phyloP scores from a whole-genome alignment of 2,888 invertebrate species.

The Athalia circularis region DNA sequence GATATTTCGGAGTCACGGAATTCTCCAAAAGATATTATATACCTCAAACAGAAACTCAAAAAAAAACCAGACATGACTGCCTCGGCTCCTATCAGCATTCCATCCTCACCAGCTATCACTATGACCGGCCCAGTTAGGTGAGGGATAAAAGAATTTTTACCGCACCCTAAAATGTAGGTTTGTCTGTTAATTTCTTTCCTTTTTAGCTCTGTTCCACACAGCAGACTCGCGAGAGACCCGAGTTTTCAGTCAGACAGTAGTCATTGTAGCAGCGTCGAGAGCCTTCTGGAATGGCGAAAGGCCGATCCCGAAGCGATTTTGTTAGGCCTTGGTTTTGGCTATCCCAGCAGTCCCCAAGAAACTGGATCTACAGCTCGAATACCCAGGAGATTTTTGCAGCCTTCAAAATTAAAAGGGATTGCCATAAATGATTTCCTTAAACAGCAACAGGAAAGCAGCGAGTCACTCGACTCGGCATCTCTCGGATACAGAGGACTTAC shows the following conservation, averaged over 20 bases:
- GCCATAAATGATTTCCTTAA: conserved; percentile 85
- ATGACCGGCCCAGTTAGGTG: conserved; percentile 63
- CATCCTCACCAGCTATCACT: conserved; percentile 62
- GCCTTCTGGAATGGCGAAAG: conserved; percentile 87
- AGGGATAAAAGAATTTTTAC: background rate
- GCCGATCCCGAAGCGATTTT: conserved; percentile 94
- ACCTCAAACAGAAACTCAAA: conserved; percentile 47
- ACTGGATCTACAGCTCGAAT: conserved; percentile 81
- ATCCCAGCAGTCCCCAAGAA: conserved; percentile 81
- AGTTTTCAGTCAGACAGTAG: conserved; percentile 76
- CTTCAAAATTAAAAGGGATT: conserved; percentile 86
- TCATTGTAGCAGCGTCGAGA: conserved; percentile 87
- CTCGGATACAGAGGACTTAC: conserved; percentile 87
- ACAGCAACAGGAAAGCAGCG: conserved; percentile 83
- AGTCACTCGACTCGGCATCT: conserved; percentile 85
- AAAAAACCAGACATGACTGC: conserved; percentile 65
- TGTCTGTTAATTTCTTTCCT: conserved; percentile 15
- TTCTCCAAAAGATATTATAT: conserved; percentile 54
- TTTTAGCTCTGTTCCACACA: conserved; percentile 58
- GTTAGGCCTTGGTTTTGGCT: conserved; percentile 87
- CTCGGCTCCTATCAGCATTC: conserved; percentile 66
- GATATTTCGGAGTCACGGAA: conserved; percentile 50
- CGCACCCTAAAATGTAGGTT: no score
- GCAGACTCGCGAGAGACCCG: conserved; percentile 68
- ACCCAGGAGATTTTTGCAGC: conserved; percentile 88